These are phyloP conservation scores for Agriopis aurantiaria DNA, from an alignment of 2,888 invertebrate species.

Conservation along the genomic window DNA sequence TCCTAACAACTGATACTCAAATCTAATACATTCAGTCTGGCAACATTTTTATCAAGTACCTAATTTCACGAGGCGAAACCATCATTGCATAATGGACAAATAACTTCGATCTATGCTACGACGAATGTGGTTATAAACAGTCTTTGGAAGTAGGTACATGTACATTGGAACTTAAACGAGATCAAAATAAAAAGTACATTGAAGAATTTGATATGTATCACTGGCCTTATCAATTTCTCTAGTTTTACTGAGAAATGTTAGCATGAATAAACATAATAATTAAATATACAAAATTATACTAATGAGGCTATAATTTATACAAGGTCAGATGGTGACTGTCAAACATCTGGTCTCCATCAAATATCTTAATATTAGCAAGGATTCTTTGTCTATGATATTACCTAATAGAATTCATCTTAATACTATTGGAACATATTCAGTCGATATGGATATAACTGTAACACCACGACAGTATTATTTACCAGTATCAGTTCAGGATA, in stretches of 20 bases:
- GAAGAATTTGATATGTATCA: slow-evolving; percentile 1
- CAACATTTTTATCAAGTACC: no score
- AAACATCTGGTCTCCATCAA: neutral
- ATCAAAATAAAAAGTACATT: slow-evolving; percentile 19
- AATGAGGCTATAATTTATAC: neutral
- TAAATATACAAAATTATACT: neutral
- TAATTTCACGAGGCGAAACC: no score
- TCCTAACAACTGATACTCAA: no score
- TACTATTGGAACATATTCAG: neutral
- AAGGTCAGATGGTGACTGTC: neutral
- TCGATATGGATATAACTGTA: neutral
- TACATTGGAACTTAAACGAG: slow-evolving; percentile 30
- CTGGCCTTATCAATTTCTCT: slow-evolving; percentile 4
- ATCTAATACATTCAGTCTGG: no score
- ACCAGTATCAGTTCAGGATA: slow-evolving; percentile 3
- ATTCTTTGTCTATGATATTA: no score
- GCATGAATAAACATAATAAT: neutral
- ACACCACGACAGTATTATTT: neutral
- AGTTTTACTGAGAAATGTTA: slow-evolving; percentile 1
- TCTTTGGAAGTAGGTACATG: slow-evolving; percentile 29
- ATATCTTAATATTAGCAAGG: no score
- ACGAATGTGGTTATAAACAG: slow-evolving; percentile 33
- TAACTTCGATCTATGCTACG: neutral
- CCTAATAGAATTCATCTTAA: neutral
- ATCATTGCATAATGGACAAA: neutral